Evolutionary conservation across 2,797 vertebrate species (phyloP).

Genomic region (Numenius phaeopus): DNA sequence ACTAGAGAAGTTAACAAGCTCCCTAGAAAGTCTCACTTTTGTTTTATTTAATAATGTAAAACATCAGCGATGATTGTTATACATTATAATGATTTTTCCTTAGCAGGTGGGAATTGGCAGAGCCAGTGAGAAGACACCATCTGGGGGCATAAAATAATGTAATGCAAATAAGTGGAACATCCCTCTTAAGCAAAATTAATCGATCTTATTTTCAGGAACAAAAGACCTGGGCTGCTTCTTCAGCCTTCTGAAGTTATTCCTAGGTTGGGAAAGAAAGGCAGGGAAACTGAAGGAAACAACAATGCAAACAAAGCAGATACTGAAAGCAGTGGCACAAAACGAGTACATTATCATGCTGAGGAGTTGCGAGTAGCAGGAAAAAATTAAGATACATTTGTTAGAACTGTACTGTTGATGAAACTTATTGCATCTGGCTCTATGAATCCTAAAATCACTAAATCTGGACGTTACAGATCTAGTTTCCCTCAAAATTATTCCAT

Average conservation of each 20-base stretch:
- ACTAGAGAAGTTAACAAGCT: neutral
- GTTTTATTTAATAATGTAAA: neutral
- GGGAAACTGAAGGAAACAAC: neutral
- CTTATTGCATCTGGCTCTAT: neutral
- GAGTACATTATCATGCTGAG: accelerated
- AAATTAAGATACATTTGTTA: neutral
- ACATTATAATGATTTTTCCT: neutral
- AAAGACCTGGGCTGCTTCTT: slow-evolving; percentile 26
- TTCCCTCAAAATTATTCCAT: slow-evolving; percentile 25
- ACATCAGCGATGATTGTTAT: neutral
- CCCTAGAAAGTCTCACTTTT: neutral
- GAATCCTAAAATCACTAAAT: slow-evolving; percentile 33
- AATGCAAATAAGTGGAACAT: neutral
- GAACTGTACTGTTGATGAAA: slow-evolving; percentile 14
- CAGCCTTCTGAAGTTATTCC: slow-evolving; percentile 42
- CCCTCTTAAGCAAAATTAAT: slow-evolving; percentile 19
- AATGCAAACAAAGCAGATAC: neutral
- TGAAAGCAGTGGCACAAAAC: slow-evolving; percentile 2
- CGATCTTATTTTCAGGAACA: slow-evolving; percentile 27
- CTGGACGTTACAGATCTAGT: neutral
- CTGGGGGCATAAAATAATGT: neutral
- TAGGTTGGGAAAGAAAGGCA: neutral
- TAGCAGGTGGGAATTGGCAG: neutral
- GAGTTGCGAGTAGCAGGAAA: neutral
- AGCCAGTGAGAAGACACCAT: neutral